phyloP scores from a whole-genome alignment of 2,888 invertebrate genomes.

The Didymodactylos carnosus region DNA sequence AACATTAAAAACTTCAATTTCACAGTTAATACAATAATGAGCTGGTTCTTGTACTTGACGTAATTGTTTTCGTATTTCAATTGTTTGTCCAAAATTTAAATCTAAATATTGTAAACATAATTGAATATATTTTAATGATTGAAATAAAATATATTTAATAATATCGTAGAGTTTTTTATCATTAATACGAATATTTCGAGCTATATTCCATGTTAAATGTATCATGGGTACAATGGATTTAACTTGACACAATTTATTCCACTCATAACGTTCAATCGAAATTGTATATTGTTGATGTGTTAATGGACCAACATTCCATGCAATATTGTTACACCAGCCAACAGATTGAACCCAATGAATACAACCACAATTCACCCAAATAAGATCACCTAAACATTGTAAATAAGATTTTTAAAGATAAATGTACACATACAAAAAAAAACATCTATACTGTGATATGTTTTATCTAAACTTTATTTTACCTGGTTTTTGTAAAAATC shows the following conservation, averaged over 20 bases:
- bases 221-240: slow-evolving; percentile 98
- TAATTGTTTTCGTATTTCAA: slow-evolving; percentile 78
- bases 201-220: slow-evolving; percentile 91
- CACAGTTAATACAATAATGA: slow-evolving; percentile 92
- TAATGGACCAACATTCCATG: slow-evolving; percentile 96
- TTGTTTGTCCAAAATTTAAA: slow-evolving; percentile 40
- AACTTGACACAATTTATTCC: slow-evolving; percentile 88
- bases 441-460: too few species aligned
- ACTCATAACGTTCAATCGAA: slow-evolving; percentile 85
- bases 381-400: too few species aligned
- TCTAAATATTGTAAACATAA: slow-evolving; percentile 67
- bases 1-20: slow-evolving; percentile 94
- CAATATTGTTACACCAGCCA: slow-evolving; percentile 99
- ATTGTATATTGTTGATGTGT: slow-evolving; percentile 75
- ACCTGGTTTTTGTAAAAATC: slow-evolving; percentile 86
- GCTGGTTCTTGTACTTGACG: slow-evolving; percentile 64
- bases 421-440: too few species aligned
- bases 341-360: slow-evolving; percentile 40
- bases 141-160: slow-evolving; percentile 46
- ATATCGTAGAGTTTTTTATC: slow-evolving; percentile 44
- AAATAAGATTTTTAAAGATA: too few species aligned
- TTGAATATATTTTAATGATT: slow-evolving; percentile 67
- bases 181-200: slow-evolving; percentile 81
- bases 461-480: too few species aligned
- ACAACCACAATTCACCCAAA: slow-evolving; percentile 76